These are phyloP conservation scores for Lepilemur septentrionalis DNA, from an alignment of 2,797 vertebrate species.

Conservation along the genomic window DNA sequence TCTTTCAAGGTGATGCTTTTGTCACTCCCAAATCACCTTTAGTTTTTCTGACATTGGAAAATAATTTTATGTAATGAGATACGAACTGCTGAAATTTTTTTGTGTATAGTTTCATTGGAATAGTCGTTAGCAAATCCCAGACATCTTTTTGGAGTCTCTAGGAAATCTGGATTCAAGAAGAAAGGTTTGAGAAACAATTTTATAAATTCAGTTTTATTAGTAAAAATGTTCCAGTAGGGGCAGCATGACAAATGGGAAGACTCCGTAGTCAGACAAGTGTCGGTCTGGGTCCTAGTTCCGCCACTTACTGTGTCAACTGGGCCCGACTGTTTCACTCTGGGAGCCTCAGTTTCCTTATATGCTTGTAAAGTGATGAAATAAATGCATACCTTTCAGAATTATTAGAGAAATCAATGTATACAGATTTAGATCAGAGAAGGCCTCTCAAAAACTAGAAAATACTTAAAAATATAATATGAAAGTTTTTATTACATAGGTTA, in stretches of 20 bases:
- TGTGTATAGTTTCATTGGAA: background rate
- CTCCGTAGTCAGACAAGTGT: background rate
- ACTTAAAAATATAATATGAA: background rate
- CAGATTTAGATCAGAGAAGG: background rate
- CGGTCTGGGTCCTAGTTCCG: background rate
- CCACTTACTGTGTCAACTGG: background rate
- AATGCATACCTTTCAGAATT: background rate
- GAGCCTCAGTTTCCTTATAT: background rate
- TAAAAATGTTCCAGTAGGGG: background rate
- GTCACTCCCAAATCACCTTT: background rate
- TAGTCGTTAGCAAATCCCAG: background rate
- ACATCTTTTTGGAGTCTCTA: constrained; percentile 26
- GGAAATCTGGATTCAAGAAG: constrained; percentile 42
- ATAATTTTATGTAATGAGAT: background rate
- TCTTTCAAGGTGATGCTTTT: background rate
- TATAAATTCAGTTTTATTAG: constrained; percentile 10
- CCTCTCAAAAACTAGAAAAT: background rate
- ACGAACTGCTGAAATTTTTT: background rate
- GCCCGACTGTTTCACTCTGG: background rate
- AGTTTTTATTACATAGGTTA: background rate
- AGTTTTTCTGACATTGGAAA: background rate
- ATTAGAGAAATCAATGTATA: background rate
- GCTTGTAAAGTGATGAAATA: background rate
- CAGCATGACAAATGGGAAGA: background rate
- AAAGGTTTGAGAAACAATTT: constrained; percentile 12